Evolutionary conservation across 1,140 invertebrate genomes (phyloP), one percentile per base, ranked within the genome.

Genomic region (Polypedilum vanderplanki): DNA sequence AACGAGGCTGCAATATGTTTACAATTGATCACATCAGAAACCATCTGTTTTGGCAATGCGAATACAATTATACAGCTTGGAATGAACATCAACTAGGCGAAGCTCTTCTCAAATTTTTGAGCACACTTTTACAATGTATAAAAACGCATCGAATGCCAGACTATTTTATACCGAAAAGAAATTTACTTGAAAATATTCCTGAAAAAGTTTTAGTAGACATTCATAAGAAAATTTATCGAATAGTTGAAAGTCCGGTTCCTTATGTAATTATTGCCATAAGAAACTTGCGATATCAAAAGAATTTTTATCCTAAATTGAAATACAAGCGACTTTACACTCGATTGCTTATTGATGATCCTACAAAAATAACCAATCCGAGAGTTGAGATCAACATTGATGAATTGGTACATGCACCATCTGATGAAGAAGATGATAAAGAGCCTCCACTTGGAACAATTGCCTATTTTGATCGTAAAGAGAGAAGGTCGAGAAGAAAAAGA

Each of bases 31-130:
- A 93, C 79, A 85, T 93, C n/a, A 86, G 90, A 75, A 89, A 88
- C 75, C 87, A 90, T 78, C 80, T 94, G n/a, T 93, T 91, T 79
- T 92, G 90, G 89, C 85, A 92, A 80, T 90, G 90, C 76, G 91
- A 94, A 79, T 86, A 87, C 33, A 87, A 89, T 76, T 87, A 86
- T 77, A 85, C 85, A 2, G 87, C 85, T 73, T 93, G 90, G 91
- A 85, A 88, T 0, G 89, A 92, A 77, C 87, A 90, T 80, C 83
- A 87, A 46, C 82, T 91, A 0, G 91, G 91, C 15, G 86, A 88
- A 77, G 87, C 86, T 41, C 78, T 93, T n/a, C 79, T 87, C 67
- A 81, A 85, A 24, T 86, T 93, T 70, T 83, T 93, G 0, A 81
- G 85, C 17, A 86, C 85, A 73, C 87, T 87, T 75, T 87, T 87